Evolutionary conservation across 2,113 vertebrate genomes (phyloP).

Genomic region (Oenanthe melanoleuca): DNA sequence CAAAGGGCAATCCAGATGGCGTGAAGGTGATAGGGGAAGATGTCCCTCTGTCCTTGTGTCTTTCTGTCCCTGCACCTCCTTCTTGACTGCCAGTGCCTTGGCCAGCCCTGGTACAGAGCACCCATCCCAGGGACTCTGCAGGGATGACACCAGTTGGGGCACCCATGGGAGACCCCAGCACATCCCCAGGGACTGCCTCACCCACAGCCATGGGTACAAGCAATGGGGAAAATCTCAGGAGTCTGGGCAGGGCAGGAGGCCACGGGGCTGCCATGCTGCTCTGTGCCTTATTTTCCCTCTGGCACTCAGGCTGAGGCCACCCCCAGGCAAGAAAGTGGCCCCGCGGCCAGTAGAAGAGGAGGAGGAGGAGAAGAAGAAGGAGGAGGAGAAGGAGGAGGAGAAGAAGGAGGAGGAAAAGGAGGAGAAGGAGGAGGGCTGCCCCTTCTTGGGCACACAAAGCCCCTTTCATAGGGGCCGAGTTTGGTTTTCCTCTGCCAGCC

Average conservation of each 20-base stretch:
- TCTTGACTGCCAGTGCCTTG: neutral
- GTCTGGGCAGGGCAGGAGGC: neutral
- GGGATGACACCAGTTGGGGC: neutral
- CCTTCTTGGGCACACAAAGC: constrained; percentile 55
- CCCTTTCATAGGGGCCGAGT: constrained; percentile 59
- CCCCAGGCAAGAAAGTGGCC: neutral
- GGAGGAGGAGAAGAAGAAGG: neutral
- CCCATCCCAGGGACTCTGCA: neutral
- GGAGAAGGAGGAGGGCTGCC: neutral
- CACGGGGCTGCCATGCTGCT: neutral
- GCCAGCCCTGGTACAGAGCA: neutral
- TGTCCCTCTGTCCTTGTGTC: neutral
- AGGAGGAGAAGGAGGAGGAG: neutral
- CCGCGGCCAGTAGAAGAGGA: neutral
- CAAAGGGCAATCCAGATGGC: neutral
- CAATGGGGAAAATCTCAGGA: neutral
- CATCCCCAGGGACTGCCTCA: neutral
- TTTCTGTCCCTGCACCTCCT: neutral
- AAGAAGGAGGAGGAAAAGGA: neutral
- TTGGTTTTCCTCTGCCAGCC: constrained; percentile 52
- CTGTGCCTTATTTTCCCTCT: neutral
- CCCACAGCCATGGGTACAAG: neutral
- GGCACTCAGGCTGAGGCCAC: neutral
- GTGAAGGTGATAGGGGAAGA: neutral
- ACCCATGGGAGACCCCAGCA: neutral